Evolutionary conservation across 2,888 invertebrate species (phyloP), one percentile per base, ranked within the genome.

Genomic region (Tipula vernalis): DNA sequence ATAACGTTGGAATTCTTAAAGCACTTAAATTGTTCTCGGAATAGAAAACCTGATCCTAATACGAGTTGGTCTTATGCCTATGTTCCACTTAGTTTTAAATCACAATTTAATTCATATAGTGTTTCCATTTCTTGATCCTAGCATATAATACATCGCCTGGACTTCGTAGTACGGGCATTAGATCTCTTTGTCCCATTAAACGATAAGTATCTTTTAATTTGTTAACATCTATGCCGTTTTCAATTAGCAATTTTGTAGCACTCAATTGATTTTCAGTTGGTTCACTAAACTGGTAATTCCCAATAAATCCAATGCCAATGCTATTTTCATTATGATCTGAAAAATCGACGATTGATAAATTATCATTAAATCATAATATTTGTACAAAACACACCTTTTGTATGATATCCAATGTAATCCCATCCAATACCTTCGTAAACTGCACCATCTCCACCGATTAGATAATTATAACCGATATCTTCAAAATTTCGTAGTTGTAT

Each of bases 391-490:
- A 28, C 87, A 84, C 84, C 84, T 57, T 92, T 93, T 0, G 95
- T 94, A 89, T 96, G 95, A 0, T 96, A 95, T 0, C 96, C 96
- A 85, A 94, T 92, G 87, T 91, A 90, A 87, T 93, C 93, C 95
- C 96, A 95, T 0, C 95, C 95, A 28, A 96, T 93, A 3, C 95
- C 96, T 88, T 93, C 94, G 89, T 96, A 96, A 0, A 94, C 94
- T 0, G 93, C 92, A 0, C 96, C 96, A 89, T 96, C 96, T 5
- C 95, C 95, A 0, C 96, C 96, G 0, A 96, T 93, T 8, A 96
- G 90, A 89, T 96, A 97, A 90, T 95, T 96, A 90, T 96, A 96
- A 0, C 92, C 94, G 36, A 96, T 95, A 89, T 96, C 96, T 51
- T 51, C 92, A 93, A 94, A 95, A 0, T 91, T 89, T 18, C 89